Evolutionary conservation across 1,140 invertebrate genomes (phyloP).

Genomic region (Tetranychus urticae): DNA sequence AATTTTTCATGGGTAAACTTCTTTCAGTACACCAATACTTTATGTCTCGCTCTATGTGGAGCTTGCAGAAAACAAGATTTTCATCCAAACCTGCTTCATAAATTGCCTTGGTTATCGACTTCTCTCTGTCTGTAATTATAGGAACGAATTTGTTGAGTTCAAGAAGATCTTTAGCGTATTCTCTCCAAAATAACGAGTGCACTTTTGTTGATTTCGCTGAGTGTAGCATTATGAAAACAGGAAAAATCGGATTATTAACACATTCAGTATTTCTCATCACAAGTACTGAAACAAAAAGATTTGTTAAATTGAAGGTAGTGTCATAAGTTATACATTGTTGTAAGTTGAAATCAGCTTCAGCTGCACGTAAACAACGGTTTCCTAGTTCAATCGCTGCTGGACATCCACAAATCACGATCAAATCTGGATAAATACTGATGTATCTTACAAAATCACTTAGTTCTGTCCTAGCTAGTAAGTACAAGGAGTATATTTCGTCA

Average conservation of each 20-base stretch:
- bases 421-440: not conserved
- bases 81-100: not conserved
- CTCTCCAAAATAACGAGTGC: not conserved
- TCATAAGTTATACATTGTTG: not conserved
- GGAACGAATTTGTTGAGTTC: not conserved
- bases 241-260: not conserved
- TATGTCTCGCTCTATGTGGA: not conserved
- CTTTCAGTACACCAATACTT: not conserved
- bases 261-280: not conserved
- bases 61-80: not conserved
- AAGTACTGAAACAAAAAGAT: not conserved
- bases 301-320: not conserved
- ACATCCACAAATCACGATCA: not conserved
- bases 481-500: not conserved
- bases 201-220: not conserved
- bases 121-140: not conserved
- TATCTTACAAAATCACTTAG: not conserved
- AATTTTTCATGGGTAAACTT: not conserved
- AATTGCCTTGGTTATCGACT: not conserved
- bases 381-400: not conserved
- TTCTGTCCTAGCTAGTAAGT: not conserved
- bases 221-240: not conserved
- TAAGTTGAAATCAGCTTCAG: not conserved
- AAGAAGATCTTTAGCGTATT: not conserved
- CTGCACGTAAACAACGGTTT: not conserved